Evolutionary conservation across 2,888 invertebrate genomes (phyloP).

Genomic region (Pomacea canaliculata): DNA sequence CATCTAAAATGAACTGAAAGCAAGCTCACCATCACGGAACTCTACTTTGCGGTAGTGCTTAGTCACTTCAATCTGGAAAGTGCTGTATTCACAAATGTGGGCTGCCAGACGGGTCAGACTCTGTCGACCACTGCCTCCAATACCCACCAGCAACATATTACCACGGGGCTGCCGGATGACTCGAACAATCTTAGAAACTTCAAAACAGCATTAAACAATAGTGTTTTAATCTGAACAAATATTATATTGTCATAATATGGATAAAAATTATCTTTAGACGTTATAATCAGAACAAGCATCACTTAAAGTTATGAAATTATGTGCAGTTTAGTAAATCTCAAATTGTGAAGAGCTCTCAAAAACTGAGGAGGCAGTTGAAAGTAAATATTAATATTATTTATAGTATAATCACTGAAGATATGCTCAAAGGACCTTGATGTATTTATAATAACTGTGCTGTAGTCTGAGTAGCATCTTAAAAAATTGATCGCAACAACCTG

Average conservation of each 20-base stretch:
- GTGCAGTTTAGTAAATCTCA: too few species aligned
- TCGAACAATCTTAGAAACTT: slow-evolving; percentile 82
- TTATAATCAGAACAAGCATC: too few species aligned
- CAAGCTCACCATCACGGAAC: slow-evolving; percentile 73
- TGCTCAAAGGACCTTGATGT: too few species aligned
- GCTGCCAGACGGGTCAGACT: slow-evolving; percentile 83
- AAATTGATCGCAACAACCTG: too few species aligned
- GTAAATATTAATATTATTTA: too few species aligned
- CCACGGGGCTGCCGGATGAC: slow-evolving; percentile 87
- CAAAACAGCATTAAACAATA: background rate
- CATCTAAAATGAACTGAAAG: too few species aligned
- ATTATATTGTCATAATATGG: background rate
- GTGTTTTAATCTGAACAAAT: background rate
- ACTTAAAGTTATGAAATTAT: too few species aligned
- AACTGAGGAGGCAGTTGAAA: too few species aligned
- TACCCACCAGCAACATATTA: slow-evolving; percentile 86
- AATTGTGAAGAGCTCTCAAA: too few species aligned
- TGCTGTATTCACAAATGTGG: slow-evolving; percentile 83
- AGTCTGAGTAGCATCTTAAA: too few species aligned
- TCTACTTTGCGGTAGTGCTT: slow-evolving; percentile 81
- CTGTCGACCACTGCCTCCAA: slow-evolving; percentile 88
- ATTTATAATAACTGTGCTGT: too few species aligned
- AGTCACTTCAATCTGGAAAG: slow-evolving; percentile 84
- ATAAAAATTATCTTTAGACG: background rate
- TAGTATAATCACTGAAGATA: too few species aligned